Conservation (phyloP, 2,113 vertebrate genomes). For the Apaloderma vittatum region DNA sequence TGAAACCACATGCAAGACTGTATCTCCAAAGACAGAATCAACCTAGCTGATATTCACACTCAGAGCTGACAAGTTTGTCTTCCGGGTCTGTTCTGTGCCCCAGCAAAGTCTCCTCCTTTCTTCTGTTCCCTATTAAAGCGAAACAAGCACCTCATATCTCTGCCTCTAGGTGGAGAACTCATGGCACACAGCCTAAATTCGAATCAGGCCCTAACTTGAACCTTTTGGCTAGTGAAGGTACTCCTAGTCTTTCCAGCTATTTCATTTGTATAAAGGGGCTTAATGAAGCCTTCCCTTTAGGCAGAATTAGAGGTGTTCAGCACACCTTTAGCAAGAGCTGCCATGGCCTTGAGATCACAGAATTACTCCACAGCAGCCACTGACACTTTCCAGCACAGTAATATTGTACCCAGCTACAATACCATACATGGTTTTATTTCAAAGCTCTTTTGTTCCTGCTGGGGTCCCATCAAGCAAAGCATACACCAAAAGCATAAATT, state of each 20-base stretch:
- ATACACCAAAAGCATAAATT: constrained; percentile 4
- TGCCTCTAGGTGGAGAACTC: not conserved
- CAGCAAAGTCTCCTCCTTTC: not conserved
- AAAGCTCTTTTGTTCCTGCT: constrained; percentile 24
- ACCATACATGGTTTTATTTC: not conserved
- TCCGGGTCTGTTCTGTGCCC: not conserved
- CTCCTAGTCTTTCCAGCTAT: not conserved
- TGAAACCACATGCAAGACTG: not conserved
- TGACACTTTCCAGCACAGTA: not conserved
- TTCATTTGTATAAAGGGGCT: not conserved
- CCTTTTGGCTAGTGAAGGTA: not conserved
- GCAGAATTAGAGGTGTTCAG: not conserved
- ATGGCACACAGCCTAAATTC: not conserved
- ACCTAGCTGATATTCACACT: not conserved
- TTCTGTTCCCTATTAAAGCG: not conserved
- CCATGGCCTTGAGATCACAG: not conserved
- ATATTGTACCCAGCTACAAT: not conserved
- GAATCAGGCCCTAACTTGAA: not conserved
- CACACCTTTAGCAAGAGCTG: not conserved
- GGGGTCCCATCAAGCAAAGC: not conserved
- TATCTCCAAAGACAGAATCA: not conserved
- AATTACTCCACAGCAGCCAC: not conserved
- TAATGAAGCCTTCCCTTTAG: not conserved
- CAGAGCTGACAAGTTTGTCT: not conserved
- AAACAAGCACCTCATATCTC: not conserved